Conservation (phyloP, 2,888 invertebrate species). For the Chironomus tentans region DNA sequence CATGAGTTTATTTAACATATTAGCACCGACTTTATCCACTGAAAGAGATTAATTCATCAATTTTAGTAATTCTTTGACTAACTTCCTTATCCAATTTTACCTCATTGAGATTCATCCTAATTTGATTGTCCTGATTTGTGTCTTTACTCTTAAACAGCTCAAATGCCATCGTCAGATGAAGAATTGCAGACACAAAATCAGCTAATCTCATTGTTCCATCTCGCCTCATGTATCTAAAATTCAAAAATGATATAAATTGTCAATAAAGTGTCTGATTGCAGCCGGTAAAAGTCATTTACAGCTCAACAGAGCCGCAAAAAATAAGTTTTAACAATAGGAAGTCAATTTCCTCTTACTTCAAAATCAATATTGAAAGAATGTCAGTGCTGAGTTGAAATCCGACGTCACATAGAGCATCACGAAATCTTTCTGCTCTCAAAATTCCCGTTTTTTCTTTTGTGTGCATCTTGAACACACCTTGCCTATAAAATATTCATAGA, state of each 20-base stretch:
- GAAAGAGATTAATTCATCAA: neutral
- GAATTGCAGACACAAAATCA: constrained; percentile 82
- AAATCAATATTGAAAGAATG: constrained; percentile 69
- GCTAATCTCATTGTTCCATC: constrained; percentile 86
- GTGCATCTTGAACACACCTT: constrained; percentile 80
- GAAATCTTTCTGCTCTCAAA: constrained; percentile 71
- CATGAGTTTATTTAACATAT: constrained; percentile 8
- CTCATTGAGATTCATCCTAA: constrained; percentile 73
- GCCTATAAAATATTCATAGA: constrained; percentile 35
- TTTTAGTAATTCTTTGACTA: neutral
- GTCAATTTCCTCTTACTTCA: constrained; percentile 35
- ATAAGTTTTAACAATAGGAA: neutral
- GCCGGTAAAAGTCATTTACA: no score
- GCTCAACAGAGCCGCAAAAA: neutral
- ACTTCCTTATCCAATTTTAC: constrained; percentile 40
- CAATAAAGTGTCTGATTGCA: neutral
- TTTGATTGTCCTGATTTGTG: constrained; percentile 66
- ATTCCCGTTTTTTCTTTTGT: constrained; percentile 87
- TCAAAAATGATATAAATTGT: neutral
- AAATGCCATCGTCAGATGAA: constrained; percentile 81
- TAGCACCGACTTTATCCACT: constrained; percentile 25
- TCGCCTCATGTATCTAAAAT: constrained; percentile 74
- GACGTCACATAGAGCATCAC: constrained; percentile 76
- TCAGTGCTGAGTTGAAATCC: constrained; percentile 82
- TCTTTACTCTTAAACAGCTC: constrained; percentile 66